phyloP scores from a whole-genome alignment of 2,797 vertebrate species.

The Loris lydekkerianus region DNA sequence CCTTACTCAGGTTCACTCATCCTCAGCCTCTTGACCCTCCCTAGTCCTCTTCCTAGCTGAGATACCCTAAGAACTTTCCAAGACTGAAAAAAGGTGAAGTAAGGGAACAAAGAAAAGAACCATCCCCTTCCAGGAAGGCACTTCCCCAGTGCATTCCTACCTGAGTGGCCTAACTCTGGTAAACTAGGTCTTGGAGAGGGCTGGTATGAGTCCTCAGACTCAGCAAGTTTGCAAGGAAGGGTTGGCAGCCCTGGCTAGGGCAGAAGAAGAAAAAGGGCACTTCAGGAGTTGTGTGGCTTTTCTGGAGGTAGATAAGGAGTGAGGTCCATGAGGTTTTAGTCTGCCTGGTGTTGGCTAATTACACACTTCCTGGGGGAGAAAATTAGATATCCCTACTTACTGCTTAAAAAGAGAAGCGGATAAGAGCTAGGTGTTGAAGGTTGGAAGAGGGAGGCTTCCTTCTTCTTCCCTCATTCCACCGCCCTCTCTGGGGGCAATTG shows the following conservation, averaged over 20 bases:
- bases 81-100: not conserved
- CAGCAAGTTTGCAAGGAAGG: not conserved
- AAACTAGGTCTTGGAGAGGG: not conserved
- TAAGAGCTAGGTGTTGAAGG: not conserved
- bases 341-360: slow-evolving; percentile 51
- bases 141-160: not conserved
- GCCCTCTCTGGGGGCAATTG: not conserved
- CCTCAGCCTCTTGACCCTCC: not conserved
- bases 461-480: not conserved
- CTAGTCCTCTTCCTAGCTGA: not conserved
- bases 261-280: not conserved
- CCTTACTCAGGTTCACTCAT: not conserved
- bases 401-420: slow-evolving; percentile 25
- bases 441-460: not conserved
- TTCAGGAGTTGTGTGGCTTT: slow-evolving; percentile 45
- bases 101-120: not conserved
- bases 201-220: slow-evolving; percentile 10
- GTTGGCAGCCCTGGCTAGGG: not conserved
- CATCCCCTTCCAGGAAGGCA: not conserved
- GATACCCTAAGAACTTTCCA: not conserved
- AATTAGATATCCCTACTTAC: slow-evolving; percentile 40
- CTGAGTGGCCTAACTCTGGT: not conserved
- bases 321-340: not conserved
- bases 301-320: not conserved
- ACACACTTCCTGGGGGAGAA: slow-evolving; percentile 40